A percentile compares a stretch with the other conserved stretches of the same genome.
phyloP scores from a whole-genome alignment of 2,113 vertebrate genomes.

The Spermophilus dauricus region DNA sequence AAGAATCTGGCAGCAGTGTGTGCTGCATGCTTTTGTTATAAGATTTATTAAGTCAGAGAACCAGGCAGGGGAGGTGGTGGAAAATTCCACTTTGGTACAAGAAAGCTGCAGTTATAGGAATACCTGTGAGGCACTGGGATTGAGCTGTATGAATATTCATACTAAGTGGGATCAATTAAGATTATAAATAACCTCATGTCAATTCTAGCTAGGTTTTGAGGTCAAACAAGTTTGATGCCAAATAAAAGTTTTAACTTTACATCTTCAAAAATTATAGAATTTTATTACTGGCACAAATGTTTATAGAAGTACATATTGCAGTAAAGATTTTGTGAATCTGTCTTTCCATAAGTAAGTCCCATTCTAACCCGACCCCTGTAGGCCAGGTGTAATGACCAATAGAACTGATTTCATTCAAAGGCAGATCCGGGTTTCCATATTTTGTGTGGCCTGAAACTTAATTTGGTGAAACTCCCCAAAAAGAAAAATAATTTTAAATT shows the following conservation, averaged over 20 bases:
- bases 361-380: not conserved
- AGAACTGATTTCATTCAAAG: not conserved
- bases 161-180: not conserved
- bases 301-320: not conserved
- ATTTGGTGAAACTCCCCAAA: not conserved
- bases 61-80: not conserved
- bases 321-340: not conserved
- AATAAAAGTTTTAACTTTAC: not conserved
- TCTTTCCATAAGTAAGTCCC: not conserved
- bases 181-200: conserved; percentile 1
- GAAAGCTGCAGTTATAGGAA: not conserved
- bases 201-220: not conserved
- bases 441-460: not conserved
- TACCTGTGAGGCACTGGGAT: not conserved
- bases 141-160: not conserved
- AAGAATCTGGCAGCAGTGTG: not conserved
- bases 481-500: not conserved
- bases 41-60: conserved; percentile 29
- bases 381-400: too few species aligned
- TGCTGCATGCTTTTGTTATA: not conserved
- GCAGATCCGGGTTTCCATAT: not conserved
- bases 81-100: not conserved
- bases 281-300: not conserved
- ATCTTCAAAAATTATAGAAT: not conserved
- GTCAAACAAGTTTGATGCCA: conserved; percentile 14